phyloP scores from a whole-genome alignment of 1,140 invertebrate genomes.

The Brachionus sp. region DNA sequence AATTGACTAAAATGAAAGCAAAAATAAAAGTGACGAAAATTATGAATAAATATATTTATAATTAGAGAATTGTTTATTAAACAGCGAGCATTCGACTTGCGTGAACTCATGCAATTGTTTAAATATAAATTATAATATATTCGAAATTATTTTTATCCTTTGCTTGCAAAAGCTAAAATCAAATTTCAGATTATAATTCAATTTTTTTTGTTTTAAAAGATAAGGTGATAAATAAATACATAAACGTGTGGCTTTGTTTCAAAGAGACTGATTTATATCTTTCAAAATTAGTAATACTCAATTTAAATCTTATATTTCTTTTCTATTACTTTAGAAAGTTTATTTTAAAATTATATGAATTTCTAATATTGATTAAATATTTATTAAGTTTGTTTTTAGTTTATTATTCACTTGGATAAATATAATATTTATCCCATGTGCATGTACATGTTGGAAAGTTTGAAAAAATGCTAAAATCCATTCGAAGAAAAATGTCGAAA shows the following conservation, averaged over 20 bases:
- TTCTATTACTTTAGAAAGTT: too few species aligned
- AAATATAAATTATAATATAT: not conserved
- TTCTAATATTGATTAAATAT: too few species aligned
- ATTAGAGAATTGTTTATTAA: not conserved
- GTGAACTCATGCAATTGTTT: conserved; percentile 1
- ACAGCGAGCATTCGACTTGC: not conserved
- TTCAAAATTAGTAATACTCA: too few species aligned
- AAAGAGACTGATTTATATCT: not conserved
- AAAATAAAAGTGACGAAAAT: conserved; percentile 4
- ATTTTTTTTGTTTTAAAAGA: not conserved
- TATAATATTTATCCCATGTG: too few species aligned
- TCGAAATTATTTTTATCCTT: not conserved
- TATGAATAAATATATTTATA: not conserved
- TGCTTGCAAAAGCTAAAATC: not conserved
- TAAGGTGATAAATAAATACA: not conserved
- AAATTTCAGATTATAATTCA: not conserved
- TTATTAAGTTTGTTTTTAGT: too few species aligned
- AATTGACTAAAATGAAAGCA: not conserved
- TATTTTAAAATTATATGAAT: too few species aligned
- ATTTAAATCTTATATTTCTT: too few species aligned
- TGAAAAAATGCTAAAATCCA: too few species aligned
- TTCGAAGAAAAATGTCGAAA: too few species aligned
- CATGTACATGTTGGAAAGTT: too few species aligned
- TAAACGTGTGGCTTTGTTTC: not conserved
- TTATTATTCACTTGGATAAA: too few species aligned